Conservation (phyloP, 2,113 vertebrate species). For the Ceyx cyanopectus region DNA sequence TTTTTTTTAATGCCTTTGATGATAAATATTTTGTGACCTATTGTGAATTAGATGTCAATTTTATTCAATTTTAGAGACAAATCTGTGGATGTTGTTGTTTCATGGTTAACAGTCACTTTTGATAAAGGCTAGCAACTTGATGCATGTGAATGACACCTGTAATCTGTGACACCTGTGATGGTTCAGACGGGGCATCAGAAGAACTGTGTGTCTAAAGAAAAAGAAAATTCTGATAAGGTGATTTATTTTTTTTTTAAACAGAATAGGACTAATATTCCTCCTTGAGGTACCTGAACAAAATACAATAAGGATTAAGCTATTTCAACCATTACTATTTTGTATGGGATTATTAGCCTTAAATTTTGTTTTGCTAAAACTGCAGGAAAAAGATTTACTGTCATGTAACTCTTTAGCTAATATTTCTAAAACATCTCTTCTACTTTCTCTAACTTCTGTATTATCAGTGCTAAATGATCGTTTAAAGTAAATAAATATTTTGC, state of each 20-base stretch:
- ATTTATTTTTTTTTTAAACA: neutral
- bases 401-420: neutral
- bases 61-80: neutral
- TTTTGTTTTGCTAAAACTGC: neutral
- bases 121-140: neutral
- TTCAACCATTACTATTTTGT: neutral
- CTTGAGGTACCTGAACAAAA: neutral
- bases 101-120: neutral
- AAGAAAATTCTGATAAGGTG: neutral
- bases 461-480: neutral
- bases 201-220: neutral
- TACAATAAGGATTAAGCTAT: neutral
- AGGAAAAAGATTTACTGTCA: neutral
- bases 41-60: neutral
- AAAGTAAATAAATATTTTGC: neutral
- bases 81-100: neutral
- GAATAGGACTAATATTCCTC: neutral
- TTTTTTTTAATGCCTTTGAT: neutral
- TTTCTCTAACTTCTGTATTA: neutral
- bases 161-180: neutral
- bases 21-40: neutral
- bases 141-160: neutral
- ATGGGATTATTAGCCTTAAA: neutral
- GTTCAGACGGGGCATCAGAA: neutral
- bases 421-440: neutral